A percentile compares a stretch with the other conserved stretches of the same genome.
Evolutionary conservation across 2,113 vertebrate genomes (phyloP).

Genomic region (Nestor notabilis): DNA sequence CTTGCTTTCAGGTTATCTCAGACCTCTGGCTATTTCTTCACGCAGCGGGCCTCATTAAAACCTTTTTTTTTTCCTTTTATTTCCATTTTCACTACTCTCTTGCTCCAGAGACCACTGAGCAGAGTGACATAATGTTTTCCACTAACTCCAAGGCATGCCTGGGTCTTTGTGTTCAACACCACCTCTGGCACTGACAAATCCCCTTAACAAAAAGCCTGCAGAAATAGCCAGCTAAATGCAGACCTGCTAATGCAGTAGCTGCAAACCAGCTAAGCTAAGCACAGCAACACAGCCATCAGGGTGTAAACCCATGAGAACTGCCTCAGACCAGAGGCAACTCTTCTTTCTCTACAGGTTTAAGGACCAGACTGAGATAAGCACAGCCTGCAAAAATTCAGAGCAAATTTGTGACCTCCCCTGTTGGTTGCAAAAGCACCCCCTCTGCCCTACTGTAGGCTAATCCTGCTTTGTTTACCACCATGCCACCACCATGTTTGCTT

Average conservation of each 20-base stretch:
- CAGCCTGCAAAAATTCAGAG: background rate
- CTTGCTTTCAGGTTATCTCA: background rate
- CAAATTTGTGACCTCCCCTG: background rate
- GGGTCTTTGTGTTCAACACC: background rate
- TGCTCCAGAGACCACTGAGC: background rate
- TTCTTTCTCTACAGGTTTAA: background rate
- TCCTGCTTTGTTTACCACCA: background rate
- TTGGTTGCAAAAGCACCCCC: background rate
- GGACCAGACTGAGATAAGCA: background rate
- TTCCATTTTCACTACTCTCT: background rate
- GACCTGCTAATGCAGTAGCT: background rate
- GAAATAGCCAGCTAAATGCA: background rate
- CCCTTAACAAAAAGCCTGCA: background rate
- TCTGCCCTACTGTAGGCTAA: background rate
- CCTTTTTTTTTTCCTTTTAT: accelerated
- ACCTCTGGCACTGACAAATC: background rate
- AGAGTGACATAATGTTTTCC: background rate
- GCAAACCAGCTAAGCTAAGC: background rate
- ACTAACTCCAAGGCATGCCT: background rate
- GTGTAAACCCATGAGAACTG: background rate
- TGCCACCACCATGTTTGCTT: background rate
- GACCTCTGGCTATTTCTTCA: background rate
- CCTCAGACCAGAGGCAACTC: background rate
- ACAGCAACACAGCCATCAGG: background rate
- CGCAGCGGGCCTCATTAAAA: background rate